Evolutionary conservation across 2,797 vertebrate genomes (phyloP).

Genomic region (Sarcoramphus papa): DNA sequence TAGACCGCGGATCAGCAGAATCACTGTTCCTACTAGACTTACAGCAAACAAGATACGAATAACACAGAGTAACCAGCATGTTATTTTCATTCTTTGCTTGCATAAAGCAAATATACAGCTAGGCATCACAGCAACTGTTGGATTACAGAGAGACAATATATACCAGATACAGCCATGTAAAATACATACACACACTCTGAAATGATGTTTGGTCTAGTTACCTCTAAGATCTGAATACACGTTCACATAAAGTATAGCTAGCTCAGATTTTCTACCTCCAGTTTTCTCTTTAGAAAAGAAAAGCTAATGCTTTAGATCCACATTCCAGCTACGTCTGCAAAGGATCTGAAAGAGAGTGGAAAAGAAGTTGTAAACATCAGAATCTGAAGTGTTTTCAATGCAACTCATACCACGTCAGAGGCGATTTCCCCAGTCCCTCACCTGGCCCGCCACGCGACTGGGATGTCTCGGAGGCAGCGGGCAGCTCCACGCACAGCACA

Average conservation of each 20-base stretch:
- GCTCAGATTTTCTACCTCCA: background rate
- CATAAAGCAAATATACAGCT: background rate
- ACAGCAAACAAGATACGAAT: background rate
- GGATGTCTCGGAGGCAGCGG: background rate
- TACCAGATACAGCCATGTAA: background rate
- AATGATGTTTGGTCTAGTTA: background rate
- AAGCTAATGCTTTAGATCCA: background rate
- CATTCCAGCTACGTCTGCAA: background rate
- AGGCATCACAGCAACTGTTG: background rate
- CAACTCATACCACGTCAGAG: rapidly evolving
- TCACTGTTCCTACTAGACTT: background rate
- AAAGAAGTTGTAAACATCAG: background rate
- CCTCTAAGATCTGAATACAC: rapidly evolving
- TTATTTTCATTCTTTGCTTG: background rate
- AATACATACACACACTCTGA: rapidly evolving
- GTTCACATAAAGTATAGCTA: rapidly evolving
- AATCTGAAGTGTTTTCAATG: rapidly evolving
- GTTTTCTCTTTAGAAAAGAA: background rate
- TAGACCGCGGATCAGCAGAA: background rate
- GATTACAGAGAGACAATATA: background rate
- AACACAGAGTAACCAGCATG: background rate
- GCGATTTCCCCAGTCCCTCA: background rate
- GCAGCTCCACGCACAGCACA: rapidly evolving
- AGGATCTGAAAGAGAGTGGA: background rate
- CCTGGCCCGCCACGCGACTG: rapidly evolving